phyloP scores from a whole-genome alignment of 2,113 vertebrate species.

The Australoheros scitulus region DNA sequence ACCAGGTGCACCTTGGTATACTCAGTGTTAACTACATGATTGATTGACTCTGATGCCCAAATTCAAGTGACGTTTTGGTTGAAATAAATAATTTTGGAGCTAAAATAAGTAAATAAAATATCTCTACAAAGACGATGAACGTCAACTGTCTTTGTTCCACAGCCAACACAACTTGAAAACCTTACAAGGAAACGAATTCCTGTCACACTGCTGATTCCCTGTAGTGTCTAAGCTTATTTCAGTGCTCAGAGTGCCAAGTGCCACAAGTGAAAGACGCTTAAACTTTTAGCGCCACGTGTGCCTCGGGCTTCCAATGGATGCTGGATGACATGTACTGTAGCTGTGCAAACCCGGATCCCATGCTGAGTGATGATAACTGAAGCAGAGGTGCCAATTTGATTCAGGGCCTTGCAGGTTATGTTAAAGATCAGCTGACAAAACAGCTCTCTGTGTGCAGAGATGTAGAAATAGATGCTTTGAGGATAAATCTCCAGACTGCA shows the following conservation, averaged over 20 bases:
- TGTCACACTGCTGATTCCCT: not conserved
- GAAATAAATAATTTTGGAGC: not conserved
- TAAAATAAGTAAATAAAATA: not conserved
- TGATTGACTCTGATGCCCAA: not conserved
- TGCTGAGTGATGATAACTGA: not conserved
- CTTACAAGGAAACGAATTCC: not conserved
- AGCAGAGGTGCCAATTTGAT: slow-evolving; percentile 21
- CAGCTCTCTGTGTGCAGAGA: not conserved
- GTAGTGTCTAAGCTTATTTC: slow-evolving; percentile 3
- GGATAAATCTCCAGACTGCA: not conserved
- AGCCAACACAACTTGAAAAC: not conserved
- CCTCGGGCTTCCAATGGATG: not conserved
- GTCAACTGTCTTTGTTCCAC: not conserved
- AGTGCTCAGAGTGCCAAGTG: not conserved
- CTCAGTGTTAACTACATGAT: not conserved
- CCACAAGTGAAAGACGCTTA: slow-evolving; percentile 7
- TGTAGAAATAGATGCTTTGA: not conserved
- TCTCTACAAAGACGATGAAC: not conserved
- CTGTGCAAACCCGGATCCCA: not conserved
- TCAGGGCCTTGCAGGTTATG: not conserved
- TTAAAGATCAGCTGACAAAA: slow-evolving; percentile 23
- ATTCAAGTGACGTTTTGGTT: not conserved
- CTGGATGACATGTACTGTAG: not conserved
- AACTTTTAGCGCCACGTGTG: not conserved
- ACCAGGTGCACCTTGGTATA: not conserved